Evolutionary conservation across 2,888 invertebrate species (phyloP).

Genomic region (Galeopsomyia nigrocyanea): DNA sequence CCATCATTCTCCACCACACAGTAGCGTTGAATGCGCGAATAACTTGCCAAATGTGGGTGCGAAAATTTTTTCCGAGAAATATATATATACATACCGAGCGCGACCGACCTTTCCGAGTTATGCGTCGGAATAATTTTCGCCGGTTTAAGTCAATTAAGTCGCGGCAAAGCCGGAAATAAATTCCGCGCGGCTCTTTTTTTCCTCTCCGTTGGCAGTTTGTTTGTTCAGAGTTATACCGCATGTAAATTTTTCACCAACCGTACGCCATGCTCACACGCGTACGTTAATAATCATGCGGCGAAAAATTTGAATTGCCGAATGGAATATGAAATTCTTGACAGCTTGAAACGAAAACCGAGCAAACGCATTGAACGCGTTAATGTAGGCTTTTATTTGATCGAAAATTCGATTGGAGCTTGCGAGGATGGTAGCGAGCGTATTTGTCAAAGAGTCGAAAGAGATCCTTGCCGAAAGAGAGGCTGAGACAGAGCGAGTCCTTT

Average conservation of each 20-base stretch:
- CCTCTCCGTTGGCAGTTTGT: conserved; percentile 27
- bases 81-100: not conserved
- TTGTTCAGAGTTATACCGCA: conserved; percentile 34
- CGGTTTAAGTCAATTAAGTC: conserved; percentile 43
- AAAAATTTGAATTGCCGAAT: conserved; percentile 32
- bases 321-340: not conserved
- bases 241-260: conserved; percentile 45
- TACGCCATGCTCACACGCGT: conserved; percentile 9
- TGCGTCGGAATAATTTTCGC: conserved; percentile 33
- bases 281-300: conserved; percentile 34
- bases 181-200: conserved; percentile 35
- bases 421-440: not conserved
- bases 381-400: too few species aligned
- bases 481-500: conserved; percentile 15
- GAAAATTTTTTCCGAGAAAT: not conserved
- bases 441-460: not conserved
- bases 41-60: not conserved
- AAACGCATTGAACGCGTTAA: too few species aligned
- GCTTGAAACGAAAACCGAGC: not conserved
- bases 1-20: conserved; percentile 9
- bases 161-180: conserved; percentile 48
- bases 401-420: too few species aligned
- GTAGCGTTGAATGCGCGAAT: not conserved
- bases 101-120: not conserved
- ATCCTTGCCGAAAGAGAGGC: not conserved